Conservation (phyloP, 2,797 vertebrate genomes). For the Molothrus ater region DNA sequence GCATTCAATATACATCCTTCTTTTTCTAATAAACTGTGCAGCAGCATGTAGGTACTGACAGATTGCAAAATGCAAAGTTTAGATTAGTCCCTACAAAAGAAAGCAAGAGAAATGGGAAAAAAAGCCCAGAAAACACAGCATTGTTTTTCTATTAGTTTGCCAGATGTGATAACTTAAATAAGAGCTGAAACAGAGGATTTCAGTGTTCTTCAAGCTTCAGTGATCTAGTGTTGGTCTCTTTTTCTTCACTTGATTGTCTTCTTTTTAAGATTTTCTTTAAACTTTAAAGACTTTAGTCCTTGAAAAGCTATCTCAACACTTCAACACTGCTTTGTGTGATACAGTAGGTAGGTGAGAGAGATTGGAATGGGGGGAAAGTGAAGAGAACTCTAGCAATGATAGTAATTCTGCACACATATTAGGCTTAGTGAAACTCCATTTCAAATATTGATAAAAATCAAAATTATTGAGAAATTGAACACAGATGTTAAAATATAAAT, state of each 20-base stretch:
- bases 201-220: neutral
- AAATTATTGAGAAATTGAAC: neutral
- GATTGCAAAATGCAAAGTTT: neutral
- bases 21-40: neutral
- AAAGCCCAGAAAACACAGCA: neutral
- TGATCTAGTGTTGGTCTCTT: neutral
- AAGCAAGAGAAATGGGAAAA: neutral
- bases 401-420: neutral
- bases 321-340: neutral
- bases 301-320: neutral
- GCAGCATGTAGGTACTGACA: neutral
- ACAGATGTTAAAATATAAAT: neutral
- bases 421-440: neutral
- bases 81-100: neutral
- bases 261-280: constrained; percentile 21
- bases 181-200: neutral
- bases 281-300: neutral
- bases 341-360: neutral
- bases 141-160: neutral
- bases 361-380: fast-evolving
- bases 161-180: neutral
- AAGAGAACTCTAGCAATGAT: neutral
- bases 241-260: neutral
- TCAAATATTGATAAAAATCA: neutral
- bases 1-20: neutral